Conservation (phyloP, 2,113 vertebrate species). For the Sinocyclocheilus grahami region DNA sequence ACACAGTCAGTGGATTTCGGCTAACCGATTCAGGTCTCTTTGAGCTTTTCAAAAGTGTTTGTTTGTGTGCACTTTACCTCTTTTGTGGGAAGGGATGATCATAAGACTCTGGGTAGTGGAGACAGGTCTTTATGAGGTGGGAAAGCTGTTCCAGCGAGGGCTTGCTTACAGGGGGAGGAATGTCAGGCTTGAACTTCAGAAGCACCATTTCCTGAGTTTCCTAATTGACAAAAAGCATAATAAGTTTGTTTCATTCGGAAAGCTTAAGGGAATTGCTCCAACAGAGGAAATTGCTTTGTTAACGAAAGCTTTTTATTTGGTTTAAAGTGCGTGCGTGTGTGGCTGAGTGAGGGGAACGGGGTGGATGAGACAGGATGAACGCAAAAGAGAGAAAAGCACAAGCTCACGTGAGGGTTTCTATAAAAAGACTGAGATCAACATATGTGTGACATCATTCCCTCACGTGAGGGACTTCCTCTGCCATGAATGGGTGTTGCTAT, state of each 20-base stretch:
- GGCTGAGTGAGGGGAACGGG: neutral
- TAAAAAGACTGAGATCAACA: slow-evolving; percentile 50
- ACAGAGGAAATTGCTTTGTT: neutral
- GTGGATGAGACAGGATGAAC: slow-evolving; percentile 4
- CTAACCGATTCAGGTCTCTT: neutral
- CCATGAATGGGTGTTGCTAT: slow-evolving; percentile 54
- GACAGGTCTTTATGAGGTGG: slow-evolving; percentile 90
- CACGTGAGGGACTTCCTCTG: slow-evolving; percentile 37
- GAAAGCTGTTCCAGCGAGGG: slow-evolving; percentile 88
- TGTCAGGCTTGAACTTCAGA: slow-evolving; percentile 88
- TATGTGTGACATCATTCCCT: slow-evolving; percentile 22
- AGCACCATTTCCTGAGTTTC: slow-evolving; percentile 90
- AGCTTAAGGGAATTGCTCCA: neutral
- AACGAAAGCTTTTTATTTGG: neutral
- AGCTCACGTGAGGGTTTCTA: slow-evolving; percentile 34
- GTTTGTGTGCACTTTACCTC: slow-evolving; percentile 75
- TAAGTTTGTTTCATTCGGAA: neutral
- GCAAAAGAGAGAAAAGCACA: slow-evolving; percentile 11
- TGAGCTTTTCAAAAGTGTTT: slow-evolving; percentile 1
- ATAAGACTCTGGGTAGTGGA: slow-evolving; percentile 92
- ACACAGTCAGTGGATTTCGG: slow-evolving; percentile 13
- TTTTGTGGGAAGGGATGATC: slow-evolving; percentile 86
- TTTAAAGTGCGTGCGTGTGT: neutral
- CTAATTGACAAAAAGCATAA: slow-evolving; percentile 68
- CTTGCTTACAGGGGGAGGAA: slow-evolving; percentile 73